Evolutionary conservation across 2,113 vertebrate species (phyloP), one percentile per base, ranked within the genome.

Genomic region (Xiphias gladius): DNA sequence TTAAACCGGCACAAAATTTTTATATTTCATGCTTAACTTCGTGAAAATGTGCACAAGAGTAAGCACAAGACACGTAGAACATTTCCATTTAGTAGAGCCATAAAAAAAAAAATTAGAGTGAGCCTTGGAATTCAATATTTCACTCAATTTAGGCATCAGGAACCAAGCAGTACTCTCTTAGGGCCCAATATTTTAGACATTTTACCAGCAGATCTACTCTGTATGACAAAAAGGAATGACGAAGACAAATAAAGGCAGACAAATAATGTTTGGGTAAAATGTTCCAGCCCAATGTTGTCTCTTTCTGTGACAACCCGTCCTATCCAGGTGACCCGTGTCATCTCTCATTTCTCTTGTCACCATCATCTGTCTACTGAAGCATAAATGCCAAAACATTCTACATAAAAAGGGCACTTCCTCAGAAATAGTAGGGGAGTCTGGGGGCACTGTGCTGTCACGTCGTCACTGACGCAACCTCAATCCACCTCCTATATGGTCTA

Each of bases 361-460:
- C 3, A 0, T 55, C 30, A 57, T 68, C 32, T 13, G 61, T 63
- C n/a, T 43, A 37, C 37, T 78, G 77, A 89, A 74, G 76, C 76
- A 62, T 83, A 67, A 89, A 89, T 86, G 80, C 69, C 67, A 83
- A 46, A 80, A 37, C 5, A 35, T 9, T 17, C 22, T 58, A 24
- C 24, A n/a, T 22, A 68, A 22, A 57, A 71, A 82, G 28, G 58
- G 4, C 71, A 72, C 6, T 26, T 73, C 19, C 19, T 39, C n/a
- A 63, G 37, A 57, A 48, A n/a, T 17, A 11, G 8, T n/a, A 4
- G 32, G 24, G 16, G 7, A 66, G 24, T 54, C 19, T 37, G 58
- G 13, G 50, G 50, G 20, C 19, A 22, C 9, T 20, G 50, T 22
- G 7, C 50, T 52, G 50, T 48, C n/a, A n/a, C n/a, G n/a, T n/a